Conservation (phyloP, 2,797 vertebrate species). For the Lophura swinhoii region DNA sequence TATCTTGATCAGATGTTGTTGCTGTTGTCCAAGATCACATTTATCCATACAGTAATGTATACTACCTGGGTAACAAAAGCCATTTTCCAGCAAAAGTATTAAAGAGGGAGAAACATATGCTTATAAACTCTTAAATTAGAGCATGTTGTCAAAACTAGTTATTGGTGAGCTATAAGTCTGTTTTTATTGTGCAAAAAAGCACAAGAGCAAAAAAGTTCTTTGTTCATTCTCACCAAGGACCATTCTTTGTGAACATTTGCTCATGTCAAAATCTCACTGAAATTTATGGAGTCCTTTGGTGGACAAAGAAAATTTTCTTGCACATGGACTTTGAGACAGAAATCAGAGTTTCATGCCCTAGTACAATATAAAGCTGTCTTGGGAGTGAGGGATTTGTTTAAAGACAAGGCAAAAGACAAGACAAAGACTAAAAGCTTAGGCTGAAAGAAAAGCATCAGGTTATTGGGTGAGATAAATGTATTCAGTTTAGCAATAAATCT, state of each 20-base stretch:
- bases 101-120: neutral
- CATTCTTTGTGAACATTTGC: neutral
- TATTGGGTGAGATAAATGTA: neutral
- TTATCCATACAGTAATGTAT: neutral
- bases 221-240: neutral
- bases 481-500: neutral
- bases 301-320: neutral
- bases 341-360: neutral
- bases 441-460: neutral
- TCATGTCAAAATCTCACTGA: neutral
- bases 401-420: neutral
- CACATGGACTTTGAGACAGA: neutral
- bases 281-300: neutral
- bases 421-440: neutral
- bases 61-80: neutral
- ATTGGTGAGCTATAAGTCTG: neutral
- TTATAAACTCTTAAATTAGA: neutral
- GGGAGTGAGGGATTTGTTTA: neutral
- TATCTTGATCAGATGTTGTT: neutral
- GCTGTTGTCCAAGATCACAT: neutral
- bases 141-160: neutral
- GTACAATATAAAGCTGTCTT: neutral
- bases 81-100: neutral
- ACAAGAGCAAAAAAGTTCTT: neutral
- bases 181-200: neutral